Percentiles rank a stretch among this genome's conserved stretches.
phyloP scores from a whole-genome alignment of 2,797 vertebrate genomes.

The Serranus cabrilla region DNA sequence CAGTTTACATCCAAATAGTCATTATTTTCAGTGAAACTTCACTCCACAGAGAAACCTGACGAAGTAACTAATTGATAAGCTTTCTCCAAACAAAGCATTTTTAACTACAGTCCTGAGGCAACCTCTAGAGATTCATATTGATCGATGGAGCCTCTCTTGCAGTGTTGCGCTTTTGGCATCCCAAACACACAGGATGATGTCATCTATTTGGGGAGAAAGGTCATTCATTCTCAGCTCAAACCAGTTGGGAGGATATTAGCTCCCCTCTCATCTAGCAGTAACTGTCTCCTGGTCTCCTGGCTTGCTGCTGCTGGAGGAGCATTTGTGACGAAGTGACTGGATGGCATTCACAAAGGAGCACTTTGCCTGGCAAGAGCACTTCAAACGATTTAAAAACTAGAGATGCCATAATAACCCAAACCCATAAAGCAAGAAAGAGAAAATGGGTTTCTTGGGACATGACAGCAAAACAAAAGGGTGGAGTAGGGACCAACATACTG shows the following conservation, averaged over 20 bases:
- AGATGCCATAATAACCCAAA: conserved; percentile 38
- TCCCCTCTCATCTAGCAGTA: conserved; percentile 34
- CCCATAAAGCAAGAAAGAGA: conserved; percentile 9
- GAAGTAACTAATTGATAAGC: conserved; percentile 39
- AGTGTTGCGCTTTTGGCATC: conserved; percentile 65
- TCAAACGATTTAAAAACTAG: conserved; percentile 34
- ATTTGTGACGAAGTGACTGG: conserved; percentile 39
- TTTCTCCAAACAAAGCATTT: conserved; percentile 32
- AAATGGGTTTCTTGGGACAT: conserved; percentile 31
- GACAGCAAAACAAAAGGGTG: conserved; percentile 25
- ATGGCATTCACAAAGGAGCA: conserved; percentile 22
- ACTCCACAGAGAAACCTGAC: conserved; percentile 41
- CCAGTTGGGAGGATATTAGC: conserved; percentile 45
- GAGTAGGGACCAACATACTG: conserved; percentile 6
- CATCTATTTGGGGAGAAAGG: conserved; percentile 75
- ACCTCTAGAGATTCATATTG: conserved; percentile 56
- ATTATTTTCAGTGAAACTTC: conserved; percentile 29
- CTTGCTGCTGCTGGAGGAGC: conserved; percentile 23
- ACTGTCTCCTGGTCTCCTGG: conserved; percentile 26
- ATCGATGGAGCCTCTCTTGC: conserved; percentile 60
- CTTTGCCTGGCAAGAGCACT: conserved; percentile 38
- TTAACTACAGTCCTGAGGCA: conserved; percentile 58
- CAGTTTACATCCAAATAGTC: conserved; percentile 30
- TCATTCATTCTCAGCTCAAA: conserved; percentile 72
- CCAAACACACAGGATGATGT: conserved; percentile 71